phyloP scores from a whole-genome alignment of 1,140 invertebrate genomes.

The Forficula auricularia region DNA sequence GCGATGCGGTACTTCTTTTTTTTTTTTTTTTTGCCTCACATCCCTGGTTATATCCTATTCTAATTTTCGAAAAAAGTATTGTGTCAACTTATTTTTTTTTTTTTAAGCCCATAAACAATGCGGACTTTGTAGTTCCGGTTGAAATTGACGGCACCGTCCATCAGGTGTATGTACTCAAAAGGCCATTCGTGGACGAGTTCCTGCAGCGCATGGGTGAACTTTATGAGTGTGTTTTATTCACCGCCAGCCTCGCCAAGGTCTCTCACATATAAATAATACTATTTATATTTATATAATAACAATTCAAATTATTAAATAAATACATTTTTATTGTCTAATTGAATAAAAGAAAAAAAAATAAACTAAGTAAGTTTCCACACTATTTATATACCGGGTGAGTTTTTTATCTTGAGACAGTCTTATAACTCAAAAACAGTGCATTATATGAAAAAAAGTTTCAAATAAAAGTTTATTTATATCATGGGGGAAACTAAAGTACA shows the following conservation, averaged over 20 bases:
- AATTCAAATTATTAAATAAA: neutral
- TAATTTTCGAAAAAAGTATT: too few species aligned
- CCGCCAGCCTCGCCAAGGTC: constrained; percentile 92
- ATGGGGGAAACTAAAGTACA: too few species aligned
- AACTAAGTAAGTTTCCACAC: too few species aligned
- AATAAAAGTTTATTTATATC: too few species aligned
- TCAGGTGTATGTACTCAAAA: constrained; percentile 97
- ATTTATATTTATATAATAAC: constrained; percentile 1
- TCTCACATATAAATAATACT: constrained; percentile 14
- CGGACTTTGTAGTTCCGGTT: constrained; percentile 98
- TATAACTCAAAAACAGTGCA: too few species aligned
- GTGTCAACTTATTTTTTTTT: constrained; percentile 16
- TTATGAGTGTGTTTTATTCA: constrained; percentile 98
- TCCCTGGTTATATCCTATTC: too few species aligned
- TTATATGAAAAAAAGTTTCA: too few species aligned
- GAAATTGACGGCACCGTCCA: constrained; percentile 98
- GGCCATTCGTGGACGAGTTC: constrained; percentile 98
- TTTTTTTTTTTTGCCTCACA: too few species aligned
- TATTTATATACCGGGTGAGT: too few species aligned
- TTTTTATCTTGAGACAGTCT: too few species aligned
- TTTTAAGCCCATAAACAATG: constrained; percentile 92
- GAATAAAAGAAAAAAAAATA: too few species aligned
- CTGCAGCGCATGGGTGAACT: constrained; percentile 93
- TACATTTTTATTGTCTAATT: neutral
- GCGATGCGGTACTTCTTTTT: too few species aligned